Evolutionary conservation across 1,140 invertebrate genomes (phyloP).

Genomic region (Drosophila chauvacae): DNA sequence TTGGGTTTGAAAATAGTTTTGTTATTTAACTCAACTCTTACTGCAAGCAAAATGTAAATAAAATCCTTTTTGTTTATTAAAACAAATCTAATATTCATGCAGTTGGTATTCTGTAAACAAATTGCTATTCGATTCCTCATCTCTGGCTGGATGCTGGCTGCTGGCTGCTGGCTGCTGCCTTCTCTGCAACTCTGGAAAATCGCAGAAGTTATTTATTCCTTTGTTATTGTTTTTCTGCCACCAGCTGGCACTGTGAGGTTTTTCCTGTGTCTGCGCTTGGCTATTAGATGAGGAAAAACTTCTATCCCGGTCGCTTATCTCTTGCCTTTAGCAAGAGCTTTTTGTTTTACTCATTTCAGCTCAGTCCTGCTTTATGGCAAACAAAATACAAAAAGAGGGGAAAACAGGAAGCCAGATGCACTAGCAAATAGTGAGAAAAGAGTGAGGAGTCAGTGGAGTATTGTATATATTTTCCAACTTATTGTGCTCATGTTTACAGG

Average conservation of each 20-base stretch:
- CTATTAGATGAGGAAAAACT: slow-evolving; percentile 40
- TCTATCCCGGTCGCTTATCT: slow-evolving; percentile 21
- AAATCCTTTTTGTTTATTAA: slow-evolving; percentile 1
- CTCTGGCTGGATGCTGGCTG: not conserved
- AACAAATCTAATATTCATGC: slow-evolving; percentile 17
- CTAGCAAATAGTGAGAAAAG: not conserved
- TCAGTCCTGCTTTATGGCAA: slow-evolving; percentile 27
- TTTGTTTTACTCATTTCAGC: slow-evolving; percentile 32
- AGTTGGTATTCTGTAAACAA: slow-evolving; percentile 21
- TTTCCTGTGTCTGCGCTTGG: slow-evolving; percentile 33
- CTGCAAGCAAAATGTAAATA: slow-evolving; percentile 5
- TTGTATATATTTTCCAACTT: slow-evolving; percentile 74
- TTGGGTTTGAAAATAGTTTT: not conserved
- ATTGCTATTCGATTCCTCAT: slow-evolving; percentile 22
- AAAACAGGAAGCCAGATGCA: slow-evolving; percentile 18
- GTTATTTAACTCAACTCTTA: not conserved
- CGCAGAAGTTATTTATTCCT: slow-evolving; percentile 36
- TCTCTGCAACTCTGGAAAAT: slow-evolving; percentile 24
- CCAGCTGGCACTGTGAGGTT: slow-evolving; percentile 31
- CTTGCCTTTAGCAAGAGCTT: slow-evolving; percentile 12
- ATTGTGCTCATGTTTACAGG: slow-evolving; percentile 73
- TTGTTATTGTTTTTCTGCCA: slow-evolving; percentile 54
- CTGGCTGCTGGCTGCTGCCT: not conserved
- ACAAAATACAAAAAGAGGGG: slow-evolving; percentile 6
- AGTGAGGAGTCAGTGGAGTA: slow-evolving; percentile 25